Evolutionary conservation across 2,113 vertebrate species (phyloP), one percentile per base, ranked within the genome.

Genomic region (Gadus macrocephalus): DNA sequence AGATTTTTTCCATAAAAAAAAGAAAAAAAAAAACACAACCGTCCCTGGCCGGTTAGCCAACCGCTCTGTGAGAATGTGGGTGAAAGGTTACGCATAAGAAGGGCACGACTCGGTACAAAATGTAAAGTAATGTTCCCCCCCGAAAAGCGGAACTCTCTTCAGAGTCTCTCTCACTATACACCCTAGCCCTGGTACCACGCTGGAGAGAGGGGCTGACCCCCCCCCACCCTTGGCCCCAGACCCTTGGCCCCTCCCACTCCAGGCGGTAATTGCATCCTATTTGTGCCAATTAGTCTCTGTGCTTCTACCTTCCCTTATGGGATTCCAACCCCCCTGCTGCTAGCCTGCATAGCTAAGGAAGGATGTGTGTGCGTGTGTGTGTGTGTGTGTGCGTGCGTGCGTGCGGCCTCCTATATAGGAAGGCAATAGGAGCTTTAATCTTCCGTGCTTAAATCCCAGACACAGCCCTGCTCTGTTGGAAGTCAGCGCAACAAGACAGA

Each of bases 181-280:
- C 68, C 79, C 83, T 78, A 84, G 84, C 74, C 80, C 79, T 72
- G 49, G 72, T 69, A 61, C 78, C 78, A 70, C 71, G 78, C 59
- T 78, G 72, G 58, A 77, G 56, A 64, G 6, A 49, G 38, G 38
- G 42, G 42, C 42, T 49, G 22, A 66, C 28, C 61, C 49, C 15
- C 60, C 63, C 72, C 75, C 67, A 63, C 72, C 71, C 64, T n/a
- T 61, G 70, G 76, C 80, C 69, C 79, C 71, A 76, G 78, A 84
- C 87, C 86, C 68, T 78, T 69, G 71, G 76, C 82, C 81, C 83
- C 86, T 81, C 84, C 86, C 85, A 74, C 72, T 74, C 84, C 81
- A 84, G 85, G 79, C 87, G 74, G 87, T 91, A 90, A 91, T 91
- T 91, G 87, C 86, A 87, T 81, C 88, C 88, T 83, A 92, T 92